These are phyloP conservation scores for Chloropsis cyanopogon DNA, from an alignment of 2,113 vertebrate genomes.

Conservation along the genomic window DNA sequence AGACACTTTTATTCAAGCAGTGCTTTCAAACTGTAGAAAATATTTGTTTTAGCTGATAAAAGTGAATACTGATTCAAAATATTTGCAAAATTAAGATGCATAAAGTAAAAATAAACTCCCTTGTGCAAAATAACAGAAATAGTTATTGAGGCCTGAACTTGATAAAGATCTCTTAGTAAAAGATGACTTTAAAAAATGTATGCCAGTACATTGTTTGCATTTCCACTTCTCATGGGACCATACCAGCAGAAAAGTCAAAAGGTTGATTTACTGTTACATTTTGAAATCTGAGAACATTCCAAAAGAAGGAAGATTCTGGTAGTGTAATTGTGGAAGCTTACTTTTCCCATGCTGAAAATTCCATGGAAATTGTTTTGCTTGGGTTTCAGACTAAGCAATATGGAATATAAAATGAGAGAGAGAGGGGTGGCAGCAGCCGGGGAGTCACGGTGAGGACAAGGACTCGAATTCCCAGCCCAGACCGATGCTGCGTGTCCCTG, in stretches of 20 bases:
- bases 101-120: not conserved
- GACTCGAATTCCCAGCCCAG: not conserved
- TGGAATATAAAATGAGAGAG: slow-evolving; percentile 19
- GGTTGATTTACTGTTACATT: slow-evolving; percentile 44
- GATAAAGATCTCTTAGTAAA: not conserved
- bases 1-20: not conserved
- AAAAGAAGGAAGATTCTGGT: slow-evolving; percentile 49
- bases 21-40: not conserved
- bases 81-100: not conserved
- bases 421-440: not conserved
- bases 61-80: not conserved
- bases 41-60: not conserved
- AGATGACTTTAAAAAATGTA: not conserved
- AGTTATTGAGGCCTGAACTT: not conserved
- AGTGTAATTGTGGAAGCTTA: slow-evolving; percentile 27
- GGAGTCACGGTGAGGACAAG: not conserved
- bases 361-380: not conserved
- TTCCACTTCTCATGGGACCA: slow-evolving; percentile 41
- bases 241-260: slow-evolving; percentile 62
- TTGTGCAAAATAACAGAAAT: not conserved
- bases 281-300: slow-evolving; percentile 64
- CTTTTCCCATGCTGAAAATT: slow-evolving; percentile 38
- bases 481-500: not conserved
- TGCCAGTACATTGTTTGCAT: slow-evolving; percentile 14
- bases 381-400: not conserved